These are phyloP conservation scores for Mythimna loreyi DNA, from an alignment of 2,888 invertebrate genomes.

Conservation along the genomic window DNA sequence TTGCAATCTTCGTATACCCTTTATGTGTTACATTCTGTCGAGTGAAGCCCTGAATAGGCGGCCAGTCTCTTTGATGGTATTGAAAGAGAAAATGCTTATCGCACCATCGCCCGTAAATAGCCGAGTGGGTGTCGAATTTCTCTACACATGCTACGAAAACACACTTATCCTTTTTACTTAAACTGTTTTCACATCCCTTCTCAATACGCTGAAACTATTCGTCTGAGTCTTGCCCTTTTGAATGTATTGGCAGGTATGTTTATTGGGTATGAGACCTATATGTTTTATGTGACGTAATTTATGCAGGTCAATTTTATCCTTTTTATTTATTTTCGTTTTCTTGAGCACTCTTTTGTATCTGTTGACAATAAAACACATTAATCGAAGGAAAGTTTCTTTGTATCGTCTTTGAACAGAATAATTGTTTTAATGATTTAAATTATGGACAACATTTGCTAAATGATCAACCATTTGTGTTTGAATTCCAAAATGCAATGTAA, in stretches of 20 bases:
- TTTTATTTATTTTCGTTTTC: conserved; percentile 45
- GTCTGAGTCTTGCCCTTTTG: conserved; percentile 79
- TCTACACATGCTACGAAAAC: conserved; percentile 87
- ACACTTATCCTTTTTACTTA: conserved; percentile 88
- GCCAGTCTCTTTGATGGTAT: conserved; percentile 88
- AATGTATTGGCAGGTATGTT: conserved; percentile 72
- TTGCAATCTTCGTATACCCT: conserved; percentile 83
- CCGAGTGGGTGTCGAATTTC: conserved; percentile 87
- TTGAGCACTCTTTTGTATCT: conserved; percentile 40
- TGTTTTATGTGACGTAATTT: conserved; percentile 60
- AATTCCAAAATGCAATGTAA: conserved; percentile 16
- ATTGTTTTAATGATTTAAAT: conserved; percentile 28
- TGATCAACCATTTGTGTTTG: conserved; percentile 31
- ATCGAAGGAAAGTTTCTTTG: conserved; percentile 35
- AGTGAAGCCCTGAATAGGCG: conserved; percentile 84
- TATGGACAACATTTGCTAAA: conserved; percentile 38
- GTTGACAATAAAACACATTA: conserved; percentile 36
- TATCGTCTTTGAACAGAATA: conserved; percentile 18
- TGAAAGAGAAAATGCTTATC: conserved; percentile 90
- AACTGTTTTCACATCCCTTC: conserved; percentile 85
- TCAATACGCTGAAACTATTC: conserved; percentile 82
- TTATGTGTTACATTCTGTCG: conserved; percentile 85
- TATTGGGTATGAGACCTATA: conserved; percentile 63
- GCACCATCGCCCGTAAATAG: conserved; percentile 88
- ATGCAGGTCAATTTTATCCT: conserved; percentile 55